Percentiles rank a stretch among this genome's conserved stretches.
Conservation (phyloP, 2,888 invertebrate species). For the Slavum lentiscoides region DNA sequence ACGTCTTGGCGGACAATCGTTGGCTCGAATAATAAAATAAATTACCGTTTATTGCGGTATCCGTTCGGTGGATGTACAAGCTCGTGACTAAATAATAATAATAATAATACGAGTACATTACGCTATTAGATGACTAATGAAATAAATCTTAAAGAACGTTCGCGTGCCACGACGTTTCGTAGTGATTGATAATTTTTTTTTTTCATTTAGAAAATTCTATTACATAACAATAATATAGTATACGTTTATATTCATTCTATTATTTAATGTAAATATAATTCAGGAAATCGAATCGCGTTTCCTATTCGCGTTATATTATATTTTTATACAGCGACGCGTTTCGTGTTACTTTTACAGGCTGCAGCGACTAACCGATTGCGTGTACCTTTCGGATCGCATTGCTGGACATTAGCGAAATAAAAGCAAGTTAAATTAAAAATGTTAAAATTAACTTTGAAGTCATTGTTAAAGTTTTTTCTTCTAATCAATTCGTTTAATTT, state of each 20-base stretch:
- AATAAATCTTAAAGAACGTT: neutral
- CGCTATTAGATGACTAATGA: neutral
- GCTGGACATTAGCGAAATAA: neutral
- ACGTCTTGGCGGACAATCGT: too few species aligned
- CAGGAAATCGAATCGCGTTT: neutral
- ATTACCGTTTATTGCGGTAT: too few species aligned
- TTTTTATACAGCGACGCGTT: neutral
- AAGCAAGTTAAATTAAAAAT: neutral
- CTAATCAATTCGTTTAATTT: too few species aligned
- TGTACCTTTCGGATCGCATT: neutral
- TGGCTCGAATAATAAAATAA: too few species aligned
- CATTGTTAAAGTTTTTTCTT: too few species aligned
- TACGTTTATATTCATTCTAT: too few species aligned
- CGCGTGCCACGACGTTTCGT: neutral
- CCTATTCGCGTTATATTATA: neutral
- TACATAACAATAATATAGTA: neutral
- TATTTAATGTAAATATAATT: conserved; percentile 24
- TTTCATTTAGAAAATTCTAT: conserved; percentile 37
- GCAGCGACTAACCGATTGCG: neutral
- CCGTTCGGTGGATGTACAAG: too few species aligned
- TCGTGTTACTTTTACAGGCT: neutral
- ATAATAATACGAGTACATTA: too few species aligned
- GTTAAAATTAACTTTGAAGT: too few species aligned
- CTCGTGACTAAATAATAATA: too few species aligned
- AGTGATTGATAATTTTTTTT: conserved; percentile 45